Base-by-base conservation (phyloP, 2,888 invertebrate genomes). In the Anthophora plumipes region DNA sequence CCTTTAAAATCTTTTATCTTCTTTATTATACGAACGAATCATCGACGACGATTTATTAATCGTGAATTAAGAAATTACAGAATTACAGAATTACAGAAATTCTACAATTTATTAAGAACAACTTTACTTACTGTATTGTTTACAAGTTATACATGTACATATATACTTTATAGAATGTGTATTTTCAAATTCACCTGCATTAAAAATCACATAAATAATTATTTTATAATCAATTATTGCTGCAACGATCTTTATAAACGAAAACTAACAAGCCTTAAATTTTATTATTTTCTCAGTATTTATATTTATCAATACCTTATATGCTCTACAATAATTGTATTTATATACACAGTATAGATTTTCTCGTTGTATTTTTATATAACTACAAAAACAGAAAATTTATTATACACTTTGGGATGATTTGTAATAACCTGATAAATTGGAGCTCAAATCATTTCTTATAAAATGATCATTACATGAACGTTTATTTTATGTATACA, bases 311-410 rank as follows among this genome's bases (percentile, higher is more conserved):
- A 41, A 48, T 78, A 59, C 20, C 63, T 87, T 80, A 83, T 52
- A 82, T 70, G 79, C 75, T 79, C 82, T 86, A 87, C 55, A 60
- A 67, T 76, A 84, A 83, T 67, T 59, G 59, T 64, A 74, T 73
- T 75, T 80, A 70, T 84, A 81, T 50, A 78, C 66, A 68, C 54
- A 71, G 54, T 74, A 74, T 73, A 66, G 71, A 61, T 61, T 80
- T 63, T 78, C 75, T 88, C 80, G 82, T 86, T 85, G 86, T 85
- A 80, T 67, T 41, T 78, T 88, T 71, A 76, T 76, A 82, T 78
- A 71, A 77, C 81, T 85, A 88, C 73, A 76, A 70, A 84, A 79
- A 80, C 82, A 83, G 66, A 79, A 82, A 80, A 71, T 80, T 69
- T 88, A 80, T 79, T 78, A 72, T 81, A 82, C 73, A 55, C 74